Evolutionary conservation across 1,140 invertebrate species (phyloP).

Genomic region (Drosophila aff.): DNA sequence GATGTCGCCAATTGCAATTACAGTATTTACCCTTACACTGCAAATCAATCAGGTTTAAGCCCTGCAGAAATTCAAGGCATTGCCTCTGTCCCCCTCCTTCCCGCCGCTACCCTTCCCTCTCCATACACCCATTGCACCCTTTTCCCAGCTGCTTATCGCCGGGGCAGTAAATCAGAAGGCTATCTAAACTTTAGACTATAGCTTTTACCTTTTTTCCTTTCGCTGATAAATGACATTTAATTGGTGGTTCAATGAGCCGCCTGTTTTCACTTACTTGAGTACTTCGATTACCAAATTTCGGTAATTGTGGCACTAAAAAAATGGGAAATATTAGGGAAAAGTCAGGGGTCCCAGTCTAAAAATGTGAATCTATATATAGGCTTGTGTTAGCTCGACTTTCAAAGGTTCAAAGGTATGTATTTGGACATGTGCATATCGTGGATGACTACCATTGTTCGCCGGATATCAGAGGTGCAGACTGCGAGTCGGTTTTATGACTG

Average conservation of each 20-base stretch:
- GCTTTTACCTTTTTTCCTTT: constrained; percentile 44
- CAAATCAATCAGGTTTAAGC: constrained; percentile 66
- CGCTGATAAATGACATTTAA: constrained; percentile 82
- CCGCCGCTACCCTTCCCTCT: not conserved
- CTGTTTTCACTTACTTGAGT: constrained; percentile 54
- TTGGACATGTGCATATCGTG: not conserved
- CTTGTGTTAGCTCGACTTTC: not conserved
- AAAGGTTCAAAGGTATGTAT: constrained; percentile 1
- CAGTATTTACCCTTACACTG: constrained; percentile 73
- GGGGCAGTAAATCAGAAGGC: constrained; percentile 79
- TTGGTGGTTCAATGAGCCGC: constrained; percentile 55
- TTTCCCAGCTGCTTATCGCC: constrained; percentile 59
- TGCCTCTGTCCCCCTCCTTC: constrained; percentile 6
- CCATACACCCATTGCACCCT: constrained; percentile 20
- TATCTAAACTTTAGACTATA: constrained; percentile 79
- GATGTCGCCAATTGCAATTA: constrained; percentile 70
- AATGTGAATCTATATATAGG: constrained; percentile 5
- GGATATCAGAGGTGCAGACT: constrained; percentile 30
- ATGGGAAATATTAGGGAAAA: not conserved
- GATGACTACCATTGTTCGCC: constrained; percentile 17
- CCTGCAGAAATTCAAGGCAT: constrained; percentile 40
- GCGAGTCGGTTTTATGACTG: constrained; percentile 46
- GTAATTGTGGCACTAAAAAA: constrained; percentile 11
- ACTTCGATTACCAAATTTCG: constrained; percentile 4
- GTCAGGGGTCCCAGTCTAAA: not conserved